Percentiles rank a stretch among this genome's conserved stretches.
phyloP scores from a whole-genome alignment of 2,797 vertebrate genomes.

The Poeciliopsis presidionis region DNA sequence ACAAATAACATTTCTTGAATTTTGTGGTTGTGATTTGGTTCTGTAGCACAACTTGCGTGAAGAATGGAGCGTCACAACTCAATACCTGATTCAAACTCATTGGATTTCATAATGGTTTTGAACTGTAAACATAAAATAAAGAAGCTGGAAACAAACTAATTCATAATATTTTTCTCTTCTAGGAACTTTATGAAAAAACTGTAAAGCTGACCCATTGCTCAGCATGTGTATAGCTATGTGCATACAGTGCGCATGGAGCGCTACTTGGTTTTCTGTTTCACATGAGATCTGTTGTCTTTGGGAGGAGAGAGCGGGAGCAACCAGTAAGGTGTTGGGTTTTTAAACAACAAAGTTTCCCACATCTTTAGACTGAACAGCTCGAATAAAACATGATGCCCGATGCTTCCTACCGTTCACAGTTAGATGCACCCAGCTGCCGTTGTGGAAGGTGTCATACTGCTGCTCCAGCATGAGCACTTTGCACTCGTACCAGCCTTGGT shows the following conservation, averaged over 20 bases:
- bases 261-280: too few species aligned
- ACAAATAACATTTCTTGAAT: too few species aligned
- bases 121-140: not conserved
- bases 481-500: constrained; percentile 99
- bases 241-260: too few species aligned
- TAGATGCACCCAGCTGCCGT: constrained; percentile 98
- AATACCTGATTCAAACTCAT: not conserved
- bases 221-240: too few species aligned
- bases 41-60: not conserved
- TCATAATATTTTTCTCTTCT: not conserved
- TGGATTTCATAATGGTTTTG: not conserved
- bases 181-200: not conserved
- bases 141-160: not conserved
- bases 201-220: too few species aligned
- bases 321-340: not conserved
- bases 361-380: not conserved
- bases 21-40: too few species aligned
- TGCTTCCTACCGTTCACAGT: constrained; percentile 90
- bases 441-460: constrained; percentile 97
- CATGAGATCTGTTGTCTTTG: too few species aligned
- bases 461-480: constrained; percentile 98
- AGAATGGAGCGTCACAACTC: not conserved
- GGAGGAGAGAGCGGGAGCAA: not conserved
- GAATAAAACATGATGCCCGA: constrained; percentile 5
- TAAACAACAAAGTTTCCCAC: not conserved